These are phyloP conservation scores for Caenorhabditis sulstoni DNA, from an alignment of 2,888 invertebrate species.

Conservation along the genomic window DNA sequence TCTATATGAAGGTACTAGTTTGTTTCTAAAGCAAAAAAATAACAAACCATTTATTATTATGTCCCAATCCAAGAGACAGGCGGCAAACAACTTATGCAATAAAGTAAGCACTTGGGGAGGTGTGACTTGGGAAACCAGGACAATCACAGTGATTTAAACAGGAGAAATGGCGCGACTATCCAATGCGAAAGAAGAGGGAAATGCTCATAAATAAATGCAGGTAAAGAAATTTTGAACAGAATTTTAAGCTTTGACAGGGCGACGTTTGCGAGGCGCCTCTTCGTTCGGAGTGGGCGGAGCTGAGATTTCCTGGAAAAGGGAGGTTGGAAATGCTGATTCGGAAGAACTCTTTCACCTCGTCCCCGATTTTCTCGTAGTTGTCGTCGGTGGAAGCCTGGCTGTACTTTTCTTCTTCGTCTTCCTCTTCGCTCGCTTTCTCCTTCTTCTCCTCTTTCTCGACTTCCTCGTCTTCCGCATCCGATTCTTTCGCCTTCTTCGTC, in stretches of 20 bases:
- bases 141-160: constrained; percentile 29
- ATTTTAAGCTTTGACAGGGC: constrained; percentile 46
- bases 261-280: constrained; percentile 38
- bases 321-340: no score
- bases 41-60: constrained; percentile 36
- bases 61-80: constrained; percentile 7
- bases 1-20: constrained; percentile 17
- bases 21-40: background rate
- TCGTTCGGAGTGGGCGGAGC: constrained; percentile 52
- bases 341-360: no score
- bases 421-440: constrained; percentile 50
- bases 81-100: constrained; percentile 18
- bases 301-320: constrained; percentile 45
- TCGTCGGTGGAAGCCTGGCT: constrained; percentile 58
- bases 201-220: constrained; percentile 43
- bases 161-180: constrained; percentile 5
- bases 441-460: constrained; percentile 41
- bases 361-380: constrained; percentile 58
- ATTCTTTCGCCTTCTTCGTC: constrained; percentile 42
- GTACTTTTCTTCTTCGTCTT: constrained; percentile 57
- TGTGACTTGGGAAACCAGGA: background rate
- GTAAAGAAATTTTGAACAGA: background rate
- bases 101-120: no score
- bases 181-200: background rate
- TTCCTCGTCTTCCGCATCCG: constrained; percentile 20